A percentile compares a stretch with the other conserved stretches of the same genome.
phyloP scores from a whole-genome alignment of 2,113 vertebrate species.

The Toxotes jaculatrix region DNA sequence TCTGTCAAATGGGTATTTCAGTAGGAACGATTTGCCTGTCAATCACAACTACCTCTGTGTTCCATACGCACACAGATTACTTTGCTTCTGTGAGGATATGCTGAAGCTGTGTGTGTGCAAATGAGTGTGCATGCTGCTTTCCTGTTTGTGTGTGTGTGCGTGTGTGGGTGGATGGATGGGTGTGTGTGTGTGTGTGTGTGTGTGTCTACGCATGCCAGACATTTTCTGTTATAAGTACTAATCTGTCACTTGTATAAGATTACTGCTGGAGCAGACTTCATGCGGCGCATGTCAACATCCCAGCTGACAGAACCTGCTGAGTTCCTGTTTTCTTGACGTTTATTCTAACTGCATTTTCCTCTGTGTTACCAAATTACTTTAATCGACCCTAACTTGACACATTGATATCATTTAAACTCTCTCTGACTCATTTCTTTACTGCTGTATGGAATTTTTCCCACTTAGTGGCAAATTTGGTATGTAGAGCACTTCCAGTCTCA shows the following conservation, averaged over 20 bases:
- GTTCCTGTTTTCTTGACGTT: constrained; percentile 56
- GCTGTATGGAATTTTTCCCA: constrained; percentile 1
- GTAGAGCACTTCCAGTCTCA: constrained; percentile 48
- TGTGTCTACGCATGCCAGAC: constrained; percentile 7
- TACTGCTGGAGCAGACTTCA: constrained; percentile 45
- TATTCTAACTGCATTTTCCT: constrained; percentile 53
- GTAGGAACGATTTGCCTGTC: constrained; percentile 70
- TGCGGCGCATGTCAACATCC: constrained; percentile 53
- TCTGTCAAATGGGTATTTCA: constrained; percentile 64
- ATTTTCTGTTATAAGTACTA: constrained; percentile 49
- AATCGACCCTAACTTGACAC: constrained; percentile 59
- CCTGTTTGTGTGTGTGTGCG: background rate
- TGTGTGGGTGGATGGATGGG: background rate
- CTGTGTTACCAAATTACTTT: constrained; percentile 54
- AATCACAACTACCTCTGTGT: constrained; percentile 66
- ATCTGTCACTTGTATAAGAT: constrained; percentile 68
- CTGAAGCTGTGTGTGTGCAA: constrained; percentile 7
- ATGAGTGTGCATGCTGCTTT: background rate
- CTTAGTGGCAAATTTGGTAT: constrained; percentile 45
- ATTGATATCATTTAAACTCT: constrained; percentile 62
- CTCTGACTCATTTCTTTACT: constrained; percentile 10
- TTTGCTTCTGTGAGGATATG: constrained; percentile 33
- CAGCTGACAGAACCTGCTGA: constrained; percentile 64
- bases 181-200: background rate
- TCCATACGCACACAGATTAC: constrained; percentile 41